A percentile compares a stretch with the other conserved stretches of the same genome.
Evolutionary conservation across 2,797 vertebrate genomes (phyloP).

Genomic region (Myotis vivesi): DNA sequence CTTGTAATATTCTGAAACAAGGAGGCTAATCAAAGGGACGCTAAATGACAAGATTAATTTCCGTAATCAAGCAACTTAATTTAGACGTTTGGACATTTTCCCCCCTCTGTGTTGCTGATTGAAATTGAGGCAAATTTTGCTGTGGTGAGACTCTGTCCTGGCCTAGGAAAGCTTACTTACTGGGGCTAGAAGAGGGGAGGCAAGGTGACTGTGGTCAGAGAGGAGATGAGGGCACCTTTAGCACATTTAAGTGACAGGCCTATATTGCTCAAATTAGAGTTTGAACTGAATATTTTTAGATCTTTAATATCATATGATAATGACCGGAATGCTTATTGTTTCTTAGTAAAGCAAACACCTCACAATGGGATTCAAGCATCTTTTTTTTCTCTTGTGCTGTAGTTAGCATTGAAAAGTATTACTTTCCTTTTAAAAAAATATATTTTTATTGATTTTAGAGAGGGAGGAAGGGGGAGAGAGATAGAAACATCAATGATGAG

Average conservation of each 20-base stretch:
- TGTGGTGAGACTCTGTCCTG: constrained; percentile 76
- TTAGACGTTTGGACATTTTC: constrained; percentile 79
- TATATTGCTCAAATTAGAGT: constrained; percentile 27
- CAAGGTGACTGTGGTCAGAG: constrained; percentile 40
- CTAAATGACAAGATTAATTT: constrained; percentile 88
- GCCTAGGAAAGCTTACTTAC: constrained; percentile 59
- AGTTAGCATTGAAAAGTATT: not conserved
- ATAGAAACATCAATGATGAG: too few relatives aligned
- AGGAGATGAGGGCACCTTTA: not conserved
- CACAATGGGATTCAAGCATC: not conserved
- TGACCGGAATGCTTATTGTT: not conserved
- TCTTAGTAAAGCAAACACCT: constrained; percentile 21
- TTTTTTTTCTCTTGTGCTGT: not conserved
- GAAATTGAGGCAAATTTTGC: constrained; percentile 84
- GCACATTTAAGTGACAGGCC: not conserved
- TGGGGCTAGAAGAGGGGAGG: constrained; percentile 52
- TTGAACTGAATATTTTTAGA: constrained; percentile 30
- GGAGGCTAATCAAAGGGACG: constrained; percentile 86
- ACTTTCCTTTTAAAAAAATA: not conserved
- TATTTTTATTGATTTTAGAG: too few relatives aligned
- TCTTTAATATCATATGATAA: not conserved
- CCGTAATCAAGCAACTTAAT: constrained; percentile 87
- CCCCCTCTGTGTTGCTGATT: constrained; percentile 82
- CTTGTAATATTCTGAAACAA: constrained; percentile 87
- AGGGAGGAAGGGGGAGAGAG: too few relatives aligned